Evolutionary conservation across 53 echinoderm and acorn worm species (phyloP), one percentile per base, ranked within the genome.

Genomic region (Echinarachnius parma): DNA sequence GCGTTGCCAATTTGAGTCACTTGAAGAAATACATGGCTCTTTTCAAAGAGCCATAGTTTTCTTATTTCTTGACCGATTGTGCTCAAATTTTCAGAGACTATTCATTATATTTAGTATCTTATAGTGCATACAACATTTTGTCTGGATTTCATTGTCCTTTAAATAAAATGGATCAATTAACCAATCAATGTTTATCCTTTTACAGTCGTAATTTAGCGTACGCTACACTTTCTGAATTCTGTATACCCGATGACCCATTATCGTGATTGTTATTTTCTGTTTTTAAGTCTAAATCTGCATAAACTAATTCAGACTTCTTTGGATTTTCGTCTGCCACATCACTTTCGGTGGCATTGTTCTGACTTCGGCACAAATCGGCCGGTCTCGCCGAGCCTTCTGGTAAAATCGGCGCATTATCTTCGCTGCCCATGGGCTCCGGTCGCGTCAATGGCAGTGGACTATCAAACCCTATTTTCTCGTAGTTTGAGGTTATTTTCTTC

Each of bases 231-330:
- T 80, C 80, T 15, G 67, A 48, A 20, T 19, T 13, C 9, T 72
- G 74, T 56, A 56, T 72, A 3, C 56, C 2, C 1, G 74, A 42
- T 3, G 74, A 56, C 25, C 39, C 57, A 39, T 50, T 39, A n/a
- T n/a, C n/a, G n/a, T n/a, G n/a, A n/a, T 65, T 69, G 60, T 80
- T 80, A 47, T 64, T 64, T 68, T 80, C 60, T 3, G 34, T 49
- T n/a, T n/a, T n/a, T 34, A 80, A 28, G 35, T 87, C 78, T 16
- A 87, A 34, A 60, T 87, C 87, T 18, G 87, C 87, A 32, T 87
- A 87, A 14, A 87, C 60, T 16, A 87, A 52, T 16, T 65, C 82
- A 23, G 34, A 53, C 5, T 16, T 21, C 47, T 62, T 56, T 24
- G 47, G 36, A 13, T 15, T 49, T 46, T 28, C 54, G 47, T 47